A percentile compares a stretch with the other conserved stretches of the same genome.
Evolutionary conservation across 2,888 invertebrate species (phyloP).

Genomic region (Pristionchus fissidentatus): DNA sequence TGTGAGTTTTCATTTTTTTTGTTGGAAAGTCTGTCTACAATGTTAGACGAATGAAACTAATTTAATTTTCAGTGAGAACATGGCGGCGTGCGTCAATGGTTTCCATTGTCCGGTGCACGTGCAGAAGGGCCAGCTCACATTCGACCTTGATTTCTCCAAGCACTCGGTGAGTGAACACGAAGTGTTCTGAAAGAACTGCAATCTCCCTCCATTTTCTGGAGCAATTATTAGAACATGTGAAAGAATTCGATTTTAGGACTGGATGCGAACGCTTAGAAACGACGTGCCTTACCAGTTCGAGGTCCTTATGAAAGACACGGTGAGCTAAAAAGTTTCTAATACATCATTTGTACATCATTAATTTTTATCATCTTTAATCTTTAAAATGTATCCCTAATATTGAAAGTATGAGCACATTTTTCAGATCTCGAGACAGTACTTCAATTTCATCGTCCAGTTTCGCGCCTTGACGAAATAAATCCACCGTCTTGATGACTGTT

Average conservation of each 20-base stretch:
- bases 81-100: slow-evolving; percentile 2
- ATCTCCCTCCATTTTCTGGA: too few species aligned
- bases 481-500: too few species aligned
- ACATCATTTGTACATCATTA: too few species aligned
- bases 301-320: slow-evolving; percentile 11
- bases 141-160: not conserved
- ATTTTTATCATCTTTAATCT: too few species aligned
- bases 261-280: not conserved
- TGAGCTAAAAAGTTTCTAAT: too few species aligned
- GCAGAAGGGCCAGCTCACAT: not conserved
- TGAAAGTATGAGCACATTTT: too few species aligned
- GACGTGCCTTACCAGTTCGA: slow-evolving; percentile 23
- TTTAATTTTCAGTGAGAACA: not conserved
- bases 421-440: too few species aligned
- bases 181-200: too few species aligned
- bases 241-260: not conserved
- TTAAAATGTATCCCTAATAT: too few species aligned
- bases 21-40: not conserved
- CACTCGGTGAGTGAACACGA: not conserved
- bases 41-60: too few species aligned
- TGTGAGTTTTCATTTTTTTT: not conserved
- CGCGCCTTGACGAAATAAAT: too few species aligned
- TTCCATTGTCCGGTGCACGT: not conserved
- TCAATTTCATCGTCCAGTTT: too few species aligned
- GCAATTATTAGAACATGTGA: not conserved